phyloP scores from a whole-genome alignment of 2,797 vertebrate species.

The Mico argentatus region DNA sequence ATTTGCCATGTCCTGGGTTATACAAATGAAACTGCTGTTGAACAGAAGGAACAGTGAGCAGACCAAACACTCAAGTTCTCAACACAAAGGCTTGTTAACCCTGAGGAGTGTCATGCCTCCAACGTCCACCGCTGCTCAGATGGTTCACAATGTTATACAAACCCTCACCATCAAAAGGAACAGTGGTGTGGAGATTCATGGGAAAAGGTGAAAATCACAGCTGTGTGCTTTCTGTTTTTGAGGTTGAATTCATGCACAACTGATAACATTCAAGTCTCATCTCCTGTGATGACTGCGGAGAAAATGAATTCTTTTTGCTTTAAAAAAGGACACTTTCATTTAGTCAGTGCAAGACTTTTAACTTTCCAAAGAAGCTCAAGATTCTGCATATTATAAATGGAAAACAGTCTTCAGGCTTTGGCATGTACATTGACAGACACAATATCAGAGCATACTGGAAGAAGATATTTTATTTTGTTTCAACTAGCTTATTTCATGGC shows the following conservation, averaged over 20 bases:
- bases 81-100: neutral
- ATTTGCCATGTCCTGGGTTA: neutral
- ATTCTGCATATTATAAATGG: constrained; percentile 56
- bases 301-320: constrained; percentile 70
- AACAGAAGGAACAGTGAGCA: neutral
- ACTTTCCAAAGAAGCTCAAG: constrained; percentile 38
- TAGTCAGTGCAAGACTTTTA: constrained; percentile 52
- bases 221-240: neutral
- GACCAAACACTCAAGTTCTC: neutral
- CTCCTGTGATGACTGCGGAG: constrained; percentile 23
- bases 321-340: constrained; percentile 49
- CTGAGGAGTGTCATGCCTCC: neutral
- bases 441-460: neutral
- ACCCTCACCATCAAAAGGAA: neutral
- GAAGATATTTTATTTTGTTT: constrained; percentile 60
- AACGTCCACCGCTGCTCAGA: neutral
- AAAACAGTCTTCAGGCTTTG: constrained; percentile 36
- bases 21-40: neutral
- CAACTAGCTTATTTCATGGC: constrained; percentile 43
- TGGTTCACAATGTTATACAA: neutral
- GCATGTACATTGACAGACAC: constrained; percentile 42
- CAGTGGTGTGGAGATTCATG: neutral
- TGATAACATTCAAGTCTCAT: constrained; percentile 62
- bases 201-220: neutral
- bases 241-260: constrained; percentile 25